phyloP scores from a whole-genome alignment of 2,113 vertebrate genomes.

The Psittacula cyanocephala region DNA sequence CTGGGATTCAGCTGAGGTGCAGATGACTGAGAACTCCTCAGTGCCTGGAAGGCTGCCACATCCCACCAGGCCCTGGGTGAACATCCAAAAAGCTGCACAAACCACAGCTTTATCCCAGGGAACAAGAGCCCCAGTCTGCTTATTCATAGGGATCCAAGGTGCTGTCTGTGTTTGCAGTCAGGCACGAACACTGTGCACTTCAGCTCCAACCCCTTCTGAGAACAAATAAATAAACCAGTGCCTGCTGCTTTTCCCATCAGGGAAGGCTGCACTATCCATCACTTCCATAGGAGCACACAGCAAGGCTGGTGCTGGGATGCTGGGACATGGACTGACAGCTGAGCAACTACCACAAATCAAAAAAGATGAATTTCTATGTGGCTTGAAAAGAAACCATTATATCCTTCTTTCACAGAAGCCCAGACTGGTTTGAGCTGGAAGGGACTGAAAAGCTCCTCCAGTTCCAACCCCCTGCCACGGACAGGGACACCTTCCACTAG shows the following conservation, averaged over 20 bases:
- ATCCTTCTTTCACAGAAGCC: background rate
- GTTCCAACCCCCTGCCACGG: background rate
- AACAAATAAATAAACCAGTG: background rate
- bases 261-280: background rate
- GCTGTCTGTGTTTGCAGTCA: background rate
- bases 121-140: background rate
- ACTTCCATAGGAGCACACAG: background rate
- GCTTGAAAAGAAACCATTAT: background rate
- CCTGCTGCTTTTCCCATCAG: background rate
- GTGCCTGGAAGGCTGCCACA: background rate
- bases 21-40: background rate
- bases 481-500: background rate
- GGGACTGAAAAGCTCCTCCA: background rate
- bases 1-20: background rate
- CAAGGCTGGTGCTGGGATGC: background rate
- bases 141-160: background rate
- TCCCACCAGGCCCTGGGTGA: background rate
- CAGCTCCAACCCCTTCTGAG: background rate
- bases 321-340: rapidly evolving
- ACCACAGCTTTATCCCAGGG: background rate
- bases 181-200: background rate
- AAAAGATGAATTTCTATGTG: background rate
- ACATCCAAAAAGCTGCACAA: background rate
- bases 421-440: background rate
- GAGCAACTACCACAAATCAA: background rate